Conservation (phyloP, 2,888 invertebrate species). For the Blomia tropicalis region DNA sequence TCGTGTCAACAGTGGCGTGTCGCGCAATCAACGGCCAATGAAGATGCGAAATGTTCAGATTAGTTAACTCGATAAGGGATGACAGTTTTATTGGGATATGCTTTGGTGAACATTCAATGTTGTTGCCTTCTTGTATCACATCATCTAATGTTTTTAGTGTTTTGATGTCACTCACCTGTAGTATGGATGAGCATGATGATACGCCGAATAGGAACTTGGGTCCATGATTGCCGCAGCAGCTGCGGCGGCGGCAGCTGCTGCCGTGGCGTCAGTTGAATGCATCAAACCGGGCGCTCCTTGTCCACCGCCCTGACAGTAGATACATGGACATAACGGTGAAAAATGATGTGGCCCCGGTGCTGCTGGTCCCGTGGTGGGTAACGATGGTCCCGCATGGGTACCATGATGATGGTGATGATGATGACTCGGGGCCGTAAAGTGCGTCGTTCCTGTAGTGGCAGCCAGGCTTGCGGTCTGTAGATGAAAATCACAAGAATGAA, state of each 20-base stretch:
- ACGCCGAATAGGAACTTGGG: conserved; percentile 19
- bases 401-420: conserved; percentile 5
- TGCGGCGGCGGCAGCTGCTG: conserved; percentile 12
- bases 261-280: conserved; percentile 12
- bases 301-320: conserved; percentile 18
- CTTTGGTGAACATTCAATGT: not conserved
- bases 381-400: not conserved
- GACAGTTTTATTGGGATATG: conserved; percentile 13
- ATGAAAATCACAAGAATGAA: not conserved
- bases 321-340: conserved; percentile 20
- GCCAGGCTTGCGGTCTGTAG: conserved; percentile 8
- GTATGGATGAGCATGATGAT: conserved; percentile 23
- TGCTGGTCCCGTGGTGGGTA: not conserved
- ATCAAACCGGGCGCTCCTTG: not conserved
- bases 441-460: conserved; percentile 7
- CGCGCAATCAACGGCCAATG: not conserved
- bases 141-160: too few species aligned
- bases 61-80: not conserved
- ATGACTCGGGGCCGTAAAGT: not conserved
- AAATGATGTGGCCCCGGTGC: conserved; percentile 10
- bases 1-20: not conserved
- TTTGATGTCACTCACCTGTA: conserved; percentile 22
- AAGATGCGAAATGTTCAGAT: conserved; percentile 1
- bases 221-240: conserved; percentile 21
- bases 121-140: too few species aligned